Conservation (phyloP, 2,888 invertebrate genomes). For the Dexiosoma caninum region DNA sequence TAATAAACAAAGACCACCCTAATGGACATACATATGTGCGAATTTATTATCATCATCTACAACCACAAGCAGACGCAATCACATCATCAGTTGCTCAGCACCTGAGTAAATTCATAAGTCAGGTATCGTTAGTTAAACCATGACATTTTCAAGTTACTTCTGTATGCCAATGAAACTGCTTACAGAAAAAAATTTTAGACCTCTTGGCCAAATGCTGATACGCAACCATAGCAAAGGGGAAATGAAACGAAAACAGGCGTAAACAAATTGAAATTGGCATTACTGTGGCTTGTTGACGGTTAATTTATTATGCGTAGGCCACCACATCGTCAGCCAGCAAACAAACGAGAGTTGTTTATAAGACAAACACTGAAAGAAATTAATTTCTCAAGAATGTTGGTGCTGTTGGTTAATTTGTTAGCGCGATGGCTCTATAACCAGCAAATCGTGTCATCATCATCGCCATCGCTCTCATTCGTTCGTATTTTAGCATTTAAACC, state of each 20-base stretch:
- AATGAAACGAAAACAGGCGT: slow-evolving; percentile 56
- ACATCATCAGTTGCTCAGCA: slow-evolving; percentile 60
- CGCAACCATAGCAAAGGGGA: background rate
- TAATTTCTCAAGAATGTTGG: too few species aligned
- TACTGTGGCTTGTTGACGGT: slow-evolving; percentile 74
- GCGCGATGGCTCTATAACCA: too few species aligned
- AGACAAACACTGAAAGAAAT: slow-evolving; percentile 29
- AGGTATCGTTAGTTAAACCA: slow-evolving; percentile 64
- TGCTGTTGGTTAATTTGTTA: too few species aligned
- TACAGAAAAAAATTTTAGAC: slow-evolving; percentile 49
- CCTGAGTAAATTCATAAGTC: slow-evolving; percentile 64
- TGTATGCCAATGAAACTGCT: slow-evolving; percentile 42
- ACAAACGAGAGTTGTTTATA: slow-evolving; percentile 37
- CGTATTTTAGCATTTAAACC: too few species aligned
- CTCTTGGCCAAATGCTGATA: slow-evolving; percentile 27
- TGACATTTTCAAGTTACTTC: slow-evolving; percentile 62
- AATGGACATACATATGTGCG: background rate
- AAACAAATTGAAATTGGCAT: slow-evolving; percentile 74
- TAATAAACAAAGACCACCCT: too few species aligned
- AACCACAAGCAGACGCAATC: slow-evolving; percentile 12
- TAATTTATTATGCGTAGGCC: slow-evolving; percentile 73
- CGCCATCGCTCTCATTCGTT: too few species aligned
- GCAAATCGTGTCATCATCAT: too few species aligned
- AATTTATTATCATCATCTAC: background rate
- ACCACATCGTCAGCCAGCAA: slow-evolving; percentile 51